Percentiles rank a stretch among this genome's conserved stretches.
phyloP scores from a whole-genome alignment of 1,140 invertebrate species.

The Lordiphosa mommai region DNA sequence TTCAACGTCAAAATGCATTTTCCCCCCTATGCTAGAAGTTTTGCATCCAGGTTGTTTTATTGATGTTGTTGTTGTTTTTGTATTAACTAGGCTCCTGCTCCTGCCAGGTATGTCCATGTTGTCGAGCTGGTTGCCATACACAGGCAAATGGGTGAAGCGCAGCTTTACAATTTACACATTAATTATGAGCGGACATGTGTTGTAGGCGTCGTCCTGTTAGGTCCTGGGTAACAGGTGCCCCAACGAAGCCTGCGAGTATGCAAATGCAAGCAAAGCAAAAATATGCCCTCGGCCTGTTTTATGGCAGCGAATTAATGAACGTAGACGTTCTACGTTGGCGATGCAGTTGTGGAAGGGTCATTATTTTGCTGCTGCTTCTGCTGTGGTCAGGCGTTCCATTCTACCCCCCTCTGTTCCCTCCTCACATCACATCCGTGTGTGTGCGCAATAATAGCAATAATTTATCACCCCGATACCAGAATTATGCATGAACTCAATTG shows the following conservation, averaged over 20 bases:
- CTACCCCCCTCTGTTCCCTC: background rate
- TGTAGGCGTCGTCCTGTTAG: slow-evolving; percentile 52
- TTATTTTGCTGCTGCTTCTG: slow-evolving; percentile 45
- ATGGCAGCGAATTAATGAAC: slow-evolving; percentile 78
- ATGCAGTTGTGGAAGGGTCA: slow-evolving; percentile 43
- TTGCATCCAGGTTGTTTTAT: slow-evolving; percentile 53
- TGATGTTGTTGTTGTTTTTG: slow-evolving; percentile 51
- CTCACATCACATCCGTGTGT: slow-evolving; percentile 3
- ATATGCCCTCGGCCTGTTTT: slow-evolving; percentile 60
- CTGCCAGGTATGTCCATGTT: slow-evolving; percentile 17
- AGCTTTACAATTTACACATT: slow-evolving; percentile 78
- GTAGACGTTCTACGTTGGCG: slow-evolving; percentile 47
- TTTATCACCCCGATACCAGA: slow-evolving; percentile 64
- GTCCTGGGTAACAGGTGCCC: slow-evolving; percentile 67
- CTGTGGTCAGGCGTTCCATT: slow-evolving; percentile 15
- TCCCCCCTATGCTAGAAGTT: background rate
- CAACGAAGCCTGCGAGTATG: slow-evolving; percentile 44
- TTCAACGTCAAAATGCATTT: slow-evolving; percentile 60
- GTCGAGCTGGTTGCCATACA: slow-evolving; percentile 45
- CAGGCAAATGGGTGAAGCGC: slow-evolving; percentile 37
- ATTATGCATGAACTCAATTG: slow-evolving; percentile 77
- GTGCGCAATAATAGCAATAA: slow-evolving; percentile 73
- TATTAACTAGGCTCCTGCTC: slow-evolving; percentile 47
- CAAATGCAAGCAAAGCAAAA: slow-evolving; percentile 69
- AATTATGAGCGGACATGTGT: slow-evolving; percentile 78